Evolutionary conservation across 2,797 vertebrate species (phyloP), one percentile per base, ranked within the genome.

Genomic region (Argentina silus): DNA sequence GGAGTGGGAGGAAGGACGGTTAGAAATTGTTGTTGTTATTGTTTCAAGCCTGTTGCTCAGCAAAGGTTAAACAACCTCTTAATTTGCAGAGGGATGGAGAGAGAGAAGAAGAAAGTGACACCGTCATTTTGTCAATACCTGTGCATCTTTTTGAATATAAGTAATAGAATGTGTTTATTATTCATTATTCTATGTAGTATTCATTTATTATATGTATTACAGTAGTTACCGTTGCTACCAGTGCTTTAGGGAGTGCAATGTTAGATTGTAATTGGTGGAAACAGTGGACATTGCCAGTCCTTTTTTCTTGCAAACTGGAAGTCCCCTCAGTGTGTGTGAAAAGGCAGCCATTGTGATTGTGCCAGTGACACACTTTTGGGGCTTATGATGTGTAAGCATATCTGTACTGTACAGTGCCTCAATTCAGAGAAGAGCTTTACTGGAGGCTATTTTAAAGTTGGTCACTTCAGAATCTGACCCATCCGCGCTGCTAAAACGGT

Each of bases 331-430:
- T 68, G 63, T 77, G 6, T 67, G 74, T 81, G 78, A 81, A 84
- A 86, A 80, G 66, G 82, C 76, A 50, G 50, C 84, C 72, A 85
- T 90, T 90, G 81, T 89, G 70, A 72, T 70, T 86, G 89, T 90
- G 77, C 86, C 83, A 85, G 87, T 90, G 88, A 91, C 88, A 92
- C 82, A 89, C 83, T 88, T 91, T 85, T 67, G 66, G 57, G 76
- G 81, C 78, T 85, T 86, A 72, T 85, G 81, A 89, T 88, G 84
- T 90, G 80, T 84, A 87, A 91, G 87, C 87, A 87, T 81, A 83
- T 89, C 82, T 87, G 48, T 70, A 78, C 72, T 69, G 70, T 77
- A 90, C 80, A 89, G 81, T 69, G 80, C 73, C 51, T 84, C 77
- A 72, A 84, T 90, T 85, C 82, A 85, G 75, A 55, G 63, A 76